Conservation (phyloP, 2,888 invertebrate genomes). For the Hyposoter didymator region DNA sequence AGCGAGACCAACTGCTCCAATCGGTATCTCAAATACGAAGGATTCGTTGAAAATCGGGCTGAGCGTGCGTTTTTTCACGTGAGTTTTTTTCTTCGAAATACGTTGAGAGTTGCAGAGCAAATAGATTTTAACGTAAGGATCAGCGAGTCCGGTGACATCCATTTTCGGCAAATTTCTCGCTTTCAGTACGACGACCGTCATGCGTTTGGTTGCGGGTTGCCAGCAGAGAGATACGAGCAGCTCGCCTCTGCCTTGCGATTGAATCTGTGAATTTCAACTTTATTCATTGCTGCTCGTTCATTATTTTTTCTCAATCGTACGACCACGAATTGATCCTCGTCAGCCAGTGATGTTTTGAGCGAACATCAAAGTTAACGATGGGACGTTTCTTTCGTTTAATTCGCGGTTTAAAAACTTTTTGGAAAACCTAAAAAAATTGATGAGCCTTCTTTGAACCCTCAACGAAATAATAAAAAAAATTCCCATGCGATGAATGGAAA, state of each 20-base stretch:
- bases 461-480: too few species aligned
- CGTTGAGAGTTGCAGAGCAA: slow-evolving; percentile 98
- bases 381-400: too few species aligned
- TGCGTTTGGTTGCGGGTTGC: slow-evolving; percentile 97
- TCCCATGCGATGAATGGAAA: too few species aligned
- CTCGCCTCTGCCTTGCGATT: slow-evolving; percentile 97
- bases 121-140: slow-evolving; percentile 99
- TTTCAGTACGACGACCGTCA: slow-evolving; percentile 98
- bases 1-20: slow-evolving; percentile 90
- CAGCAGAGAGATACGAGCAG: slow-evolving; percentile 98
- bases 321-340: too few species aligned
- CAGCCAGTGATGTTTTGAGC: too few species aligned
- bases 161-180: slow-evolving; percentile 98
- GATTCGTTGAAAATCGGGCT: slow-evolving; percentile 99
- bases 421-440: too few species aligned
- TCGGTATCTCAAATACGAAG: slow-evolving; percentile 98
- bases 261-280: slow-evolving; percentile 87
- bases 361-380: too few species aligned
- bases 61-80: slow-evolving; percentile 98
- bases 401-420: too few species aligned
- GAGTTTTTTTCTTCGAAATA: slow-evolving; percentile 99
- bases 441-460: too few species aligned
- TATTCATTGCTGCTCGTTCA: not conserved
- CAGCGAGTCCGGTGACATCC: slow-evolving; percentile 98
- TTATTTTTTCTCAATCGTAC: not conserved